A percentile compares a stretch with the other conserved stretches of the same genome.
Conservation (phyloP, 2,888 invertebrate species). For the Crioceris asparagi region DNA sequence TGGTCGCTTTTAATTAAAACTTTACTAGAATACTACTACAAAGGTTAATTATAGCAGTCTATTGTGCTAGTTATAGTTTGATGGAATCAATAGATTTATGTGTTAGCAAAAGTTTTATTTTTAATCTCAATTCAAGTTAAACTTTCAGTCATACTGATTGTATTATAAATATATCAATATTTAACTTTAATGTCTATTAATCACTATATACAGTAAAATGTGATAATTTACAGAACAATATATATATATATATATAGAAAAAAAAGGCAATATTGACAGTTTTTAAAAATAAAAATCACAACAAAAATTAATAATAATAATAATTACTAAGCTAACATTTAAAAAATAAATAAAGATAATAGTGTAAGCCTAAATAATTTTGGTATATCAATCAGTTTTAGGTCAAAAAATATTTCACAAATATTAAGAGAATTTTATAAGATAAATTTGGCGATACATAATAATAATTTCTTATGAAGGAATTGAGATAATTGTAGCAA, state of each 20-base stretch:
- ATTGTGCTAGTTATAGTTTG: too few species aligned
- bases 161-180: conserved; percentile 41
- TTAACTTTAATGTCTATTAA: conserved; percentile 35
- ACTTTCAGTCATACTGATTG: conserved; percentile 36
- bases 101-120: conserved; percentile 29
- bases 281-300: conserved; percentile 23
- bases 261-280: conserved; percentile 20
- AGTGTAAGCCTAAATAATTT: conserved; percentile 12
- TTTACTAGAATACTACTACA: too few species aligned
- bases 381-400: too few species aligned
- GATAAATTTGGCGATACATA: too few species aligned
- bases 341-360: conserved; percentile 19
- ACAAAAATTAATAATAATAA: conserved; percentile 18
- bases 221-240: conserved; percentile 30
- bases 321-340: conserved; percentile 10
- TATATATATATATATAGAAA: conserved; percentile 17
- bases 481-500: too few species aligned
- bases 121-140: conserved; percentile 30
- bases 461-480: too few species aligned
- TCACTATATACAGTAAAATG: conserved; percentile 37
- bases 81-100: neutral
- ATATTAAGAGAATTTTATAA: too few species aligned
- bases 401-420: too few species aligned
- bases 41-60: too few species aligned
- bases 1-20: too few species aligned